Evolutionary conservation across 2,888 invertebrate genomes (phyloP).

Genomic region (Mythimna vitellina): DNA sequence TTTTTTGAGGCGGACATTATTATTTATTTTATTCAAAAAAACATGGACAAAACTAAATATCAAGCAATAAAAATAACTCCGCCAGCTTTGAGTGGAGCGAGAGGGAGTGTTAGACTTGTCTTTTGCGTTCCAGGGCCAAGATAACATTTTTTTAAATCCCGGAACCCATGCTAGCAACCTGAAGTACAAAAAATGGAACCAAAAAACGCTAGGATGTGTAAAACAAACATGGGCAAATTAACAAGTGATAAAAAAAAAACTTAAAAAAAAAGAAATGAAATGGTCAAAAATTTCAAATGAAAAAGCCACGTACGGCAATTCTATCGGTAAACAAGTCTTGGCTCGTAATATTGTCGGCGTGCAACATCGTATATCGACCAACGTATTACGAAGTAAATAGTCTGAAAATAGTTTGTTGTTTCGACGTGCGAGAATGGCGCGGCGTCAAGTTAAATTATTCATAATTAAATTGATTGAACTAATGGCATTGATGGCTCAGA

Average conservation of each 20-base stretch:
- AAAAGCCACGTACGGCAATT: not conserved
- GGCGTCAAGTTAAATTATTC: conserved; percentile 37
- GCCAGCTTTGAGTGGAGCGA: too few species aligned
- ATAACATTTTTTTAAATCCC: too few species aligned
- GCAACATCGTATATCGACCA: not conserved
- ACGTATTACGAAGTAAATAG: conserved; percentile 11
- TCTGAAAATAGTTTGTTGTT: conserved; percentile 24
- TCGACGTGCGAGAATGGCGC: conserved; percentile 12
- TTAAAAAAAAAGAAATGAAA: not conserved
- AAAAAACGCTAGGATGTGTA: too few species aligned
- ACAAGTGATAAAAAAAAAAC: not conserved
- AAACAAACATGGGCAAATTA: too few species aligned
- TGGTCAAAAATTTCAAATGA: not conserved
- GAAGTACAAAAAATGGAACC: too few species aligned
- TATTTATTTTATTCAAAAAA: too few species aligned
- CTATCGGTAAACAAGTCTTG: conserved; percentile 9
- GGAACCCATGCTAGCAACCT: too few species aligned
- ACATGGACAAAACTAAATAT: too few species aligned
- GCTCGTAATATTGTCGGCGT: conserved; percentile 6
- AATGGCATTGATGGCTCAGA: conserved; percentile 10
- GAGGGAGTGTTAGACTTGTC: too few species aligned
- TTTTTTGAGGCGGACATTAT: too few species aligned
- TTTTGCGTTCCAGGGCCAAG: too few species aligned
- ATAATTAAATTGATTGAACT: conserved; percentile 35
- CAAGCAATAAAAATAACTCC: too few species aligned